Evolutionary conservation across 2,888 invertebrate species (phyloP), one percentile per base, ranked within the genome.

Genomic region (Polymixis flavicincta): DNA sequence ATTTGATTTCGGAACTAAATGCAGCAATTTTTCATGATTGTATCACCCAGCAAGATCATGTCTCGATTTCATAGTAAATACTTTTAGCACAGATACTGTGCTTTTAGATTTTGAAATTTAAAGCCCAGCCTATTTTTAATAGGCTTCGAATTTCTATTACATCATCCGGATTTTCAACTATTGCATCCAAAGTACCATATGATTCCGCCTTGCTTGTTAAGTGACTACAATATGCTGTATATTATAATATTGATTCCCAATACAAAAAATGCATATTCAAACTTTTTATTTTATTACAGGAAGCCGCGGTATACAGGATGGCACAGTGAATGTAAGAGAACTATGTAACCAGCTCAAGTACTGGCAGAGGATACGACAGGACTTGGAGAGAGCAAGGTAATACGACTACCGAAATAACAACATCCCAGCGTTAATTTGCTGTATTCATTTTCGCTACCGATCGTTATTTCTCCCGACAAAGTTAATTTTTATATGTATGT

Each of bases 351-450:
- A 99, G 89, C 95, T 99, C 3, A 99, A 99, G 90, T 99, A 99
- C 91, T 99, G 99, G 98, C 98, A 99, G 92, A 98, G 98, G 88
- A 97, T 99, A 87, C 97, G 99, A 0, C 99, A 99, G 91, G 99
- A 99, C 92, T 96, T 99, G 84, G 99, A 99, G 93, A 97, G 99
- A 77, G 99, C 99, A 0, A 97, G 98, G 94, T 96, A 80, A n/a
- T 37, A 37, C 37, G 6, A 37, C 6, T 37, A 37, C 37, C 5
- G 37, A 6, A 37, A 5, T 37, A 37, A 37, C 37, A 37, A 37
- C 37, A 37, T 37, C 32, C 32, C 32, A 32, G 32, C 32, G 32
- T 4, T 32, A 6, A 37, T 37, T 37, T 37, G 37, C 37, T 37
- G 3, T 3, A 37, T 37, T 37, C 3, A 6, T 37, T 6, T 37